Evolutionary conservation across 2,888 invertebrate genomes (phyloP).

Genomic region (Tenthredo livida): DNA sequence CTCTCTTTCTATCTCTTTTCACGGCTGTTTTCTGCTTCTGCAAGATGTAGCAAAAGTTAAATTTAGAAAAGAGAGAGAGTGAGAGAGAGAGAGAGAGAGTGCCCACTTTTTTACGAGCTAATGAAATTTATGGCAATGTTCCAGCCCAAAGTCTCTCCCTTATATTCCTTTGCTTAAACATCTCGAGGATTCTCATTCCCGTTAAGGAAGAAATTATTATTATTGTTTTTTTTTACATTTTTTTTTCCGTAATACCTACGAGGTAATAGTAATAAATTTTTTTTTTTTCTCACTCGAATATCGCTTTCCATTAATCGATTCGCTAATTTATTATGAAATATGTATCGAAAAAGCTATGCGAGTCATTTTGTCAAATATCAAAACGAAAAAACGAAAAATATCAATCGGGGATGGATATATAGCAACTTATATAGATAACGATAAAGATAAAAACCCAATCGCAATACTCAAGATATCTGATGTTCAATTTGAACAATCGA

Average conservation of each 20-base stretch:
- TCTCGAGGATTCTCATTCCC: background rate
- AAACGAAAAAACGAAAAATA: too few species aligned
- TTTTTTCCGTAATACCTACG: too few species aligned
- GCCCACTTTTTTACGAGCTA: conserved; percentile 50
- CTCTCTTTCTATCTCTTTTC: background rate
- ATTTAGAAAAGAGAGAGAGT: conserved; percentile 40
- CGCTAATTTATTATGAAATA: too few species aligned
- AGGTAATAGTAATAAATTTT: too few species aligned
- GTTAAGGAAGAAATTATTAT: background rate
- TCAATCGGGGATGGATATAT: background rate
- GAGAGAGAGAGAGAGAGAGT: background rate
- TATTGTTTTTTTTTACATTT: background rate
- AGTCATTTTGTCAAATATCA: too few species aligned
- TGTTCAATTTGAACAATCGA: background rate
- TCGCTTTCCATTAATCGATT: too few species aligned
- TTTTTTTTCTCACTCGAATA: too few species aligned
- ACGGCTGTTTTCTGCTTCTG: background rate
- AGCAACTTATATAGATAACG: background rate
- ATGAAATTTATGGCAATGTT: conserved; percentile 52
- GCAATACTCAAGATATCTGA: background rate
- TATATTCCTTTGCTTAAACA: conserved; percentile 34
- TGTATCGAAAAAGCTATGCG: too few species aligned
- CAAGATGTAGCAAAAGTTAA: conserved; percentile 47
- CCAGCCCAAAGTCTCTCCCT: conserved; percentile 38
- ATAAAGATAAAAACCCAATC: background rate